Evolutionary conservation across 2,797 vertebrate species (phyloP), one percentile per base, ranked within the genome.

Genomic region (Coregonus suidteri): DNA sequence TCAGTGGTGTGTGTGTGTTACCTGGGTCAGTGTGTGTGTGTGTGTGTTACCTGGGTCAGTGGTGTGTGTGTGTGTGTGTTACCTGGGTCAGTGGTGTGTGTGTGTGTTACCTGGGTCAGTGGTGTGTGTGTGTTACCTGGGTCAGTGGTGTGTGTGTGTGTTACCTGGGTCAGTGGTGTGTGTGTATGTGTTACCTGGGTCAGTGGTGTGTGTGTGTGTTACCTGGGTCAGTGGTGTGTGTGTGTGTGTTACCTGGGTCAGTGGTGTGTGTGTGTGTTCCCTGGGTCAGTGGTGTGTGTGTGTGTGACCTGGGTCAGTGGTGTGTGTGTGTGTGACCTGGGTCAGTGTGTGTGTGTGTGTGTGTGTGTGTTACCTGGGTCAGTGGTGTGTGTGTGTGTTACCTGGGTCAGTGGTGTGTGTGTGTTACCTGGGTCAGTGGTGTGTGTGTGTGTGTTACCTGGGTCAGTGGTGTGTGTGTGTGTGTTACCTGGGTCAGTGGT

Each of bases 381-480:
- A 34, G 31, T 3, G 31, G 54, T 64, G 52, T 66, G 94, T 94
- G 70, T 97, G 92, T 37, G 37, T 37, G 37, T 37, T 37, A 6
- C 35, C 4, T 37, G 35, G 35, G 35, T 37, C 0, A 37, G 35
- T 37, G 35, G 35, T 37, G 35, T 37, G 35, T 37, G 35, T 6
- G 37, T 37, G 37, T 37, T 37, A 6, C 35, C 1, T 37, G 35
- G 35, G 35, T 37, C 4, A 37, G 35, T 37, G 5, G n/a, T n/a
- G 35, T 37, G 37, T 37, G 37, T 41, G 37, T 37, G 37, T 37
- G 37, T 37, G 37, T 53, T 53, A 53, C 13, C 52, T 53, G 95
- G 92, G 86, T 98, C 20, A n/a, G 7, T 76, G 65, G 0, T 20
- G n/a, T 51, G n/a, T 34, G 54, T 64, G 52, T 66, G 94, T 94